Evolutionary conservation across 2,113 vertebrate species (phyloP).

Genomic region (Urocolius indicus): DNA sequence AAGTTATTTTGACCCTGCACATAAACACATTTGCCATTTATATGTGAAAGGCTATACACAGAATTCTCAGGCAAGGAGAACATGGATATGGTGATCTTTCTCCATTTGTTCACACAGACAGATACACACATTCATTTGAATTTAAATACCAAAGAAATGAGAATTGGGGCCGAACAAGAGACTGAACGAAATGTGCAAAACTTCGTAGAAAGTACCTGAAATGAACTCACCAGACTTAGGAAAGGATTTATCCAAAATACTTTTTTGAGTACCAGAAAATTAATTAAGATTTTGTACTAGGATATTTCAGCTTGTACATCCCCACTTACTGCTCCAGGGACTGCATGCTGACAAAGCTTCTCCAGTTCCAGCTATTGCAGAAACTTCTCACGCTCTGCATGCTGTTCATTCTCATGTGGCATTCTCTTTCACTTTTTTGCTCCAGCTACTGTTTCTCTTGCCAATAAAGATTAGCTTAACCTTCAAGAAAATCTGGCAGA

Average conservation of each 20-base stretch:
- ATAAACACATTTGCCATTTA: not conserved
- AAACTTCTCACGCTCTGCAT: conserved; percentile 66
- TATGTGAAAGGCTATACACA: not conserved
- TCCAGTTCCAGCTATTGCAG: conserved; percentile 59
- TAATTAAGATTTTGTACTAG: conserved; percentile 4
- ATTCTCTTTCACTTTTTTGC: conserved; percentile 61
- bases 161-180: not conserved
- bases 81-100: not conserved
- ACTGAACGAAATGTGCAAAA: not conserved
- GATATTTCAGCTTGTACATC: not conserved
- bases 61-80: not conserved
- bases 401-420: conserved; percentile 68
- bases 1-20: not conserved
- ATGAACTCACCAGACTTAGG: not conserved
- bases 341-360: conserved; percentile 51
- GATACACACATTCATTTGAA: not conserved
- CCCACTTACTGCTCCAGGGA: conserved; percentile 1
- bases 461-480: conserved; percentile 69
- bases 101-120: not conserved
- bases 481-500: conserved; percentile 70
- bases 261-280: not conserved
- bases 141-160: not conserved
- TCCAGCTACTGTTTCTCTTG: conserved; percentile 70
- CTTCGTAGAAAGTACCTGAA: not conserved
- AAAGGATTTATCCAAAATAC: not conserved